phyloP scores from a whole-genome alignment of 1,140 invertebrate species.

The Drosophila ananassae region DNA sequence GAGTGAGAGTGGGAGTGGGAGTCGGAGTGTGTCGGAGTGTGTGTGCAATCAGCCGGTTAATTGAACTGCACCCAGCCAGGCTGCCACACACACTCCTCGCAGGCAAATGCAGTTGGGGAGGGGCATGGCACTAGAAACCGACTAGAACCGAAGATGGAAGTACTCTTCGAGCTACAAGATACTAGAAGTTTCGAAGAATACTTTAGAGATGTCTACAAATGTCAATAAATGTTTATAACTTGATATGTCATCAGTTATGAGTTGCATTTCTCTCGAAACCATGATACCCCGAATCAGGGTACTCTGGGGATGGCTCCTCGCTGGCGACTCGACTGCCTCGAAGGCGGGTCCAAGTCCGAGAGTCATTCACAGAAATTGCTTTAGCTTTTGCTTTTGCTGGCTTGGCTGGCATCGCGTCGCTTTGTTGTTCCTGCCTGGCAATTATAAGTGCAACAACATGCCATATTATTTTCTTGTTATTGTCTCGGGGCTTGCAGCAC shows the following conservation, averaged over 20 bases:
- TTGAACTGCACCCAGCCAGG: slow-evolving; percentile 71
- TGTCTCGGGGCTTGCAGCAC: slow-evolving; percentile 48
- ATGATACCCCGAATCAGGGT: slow-evolving; percentile 7
- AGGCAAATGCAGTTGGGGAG: slow-evolving; percentile 26
- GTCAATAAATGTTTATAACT: too few relatives aligned
- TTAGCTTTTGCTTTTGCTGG: slow-evolving; percentile 4
- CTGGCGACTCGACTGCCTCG: slow-evolving; percentile 35
- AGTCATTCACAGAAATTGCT: slow-evolving; percentile 74
- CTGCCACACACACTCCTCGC: slow-evolving; percentile 21
- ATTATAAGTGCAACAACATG: slow-evolving; percentile 60
- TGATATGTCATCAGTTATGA: too few relatives aligned
- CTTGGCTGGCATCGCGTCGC: slow-evolving; percentile 58
- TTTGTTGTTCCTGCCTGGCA: slow-evolving; percentile 44
- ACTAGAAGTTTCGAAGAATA: too few relatives aligned
- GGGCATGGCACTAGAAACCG: not conserved
- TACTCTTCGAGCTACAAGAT: slow-evolving; percentile 2
- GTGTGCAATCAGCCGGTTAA: slow-evolving; percentile 77
- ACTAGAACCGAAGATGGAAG: not conserved
- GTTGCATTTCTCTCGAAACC: not conserved
- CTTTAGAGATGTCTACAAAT: too few relatives aligned
- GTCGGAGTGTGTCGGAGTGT: slow-evolving; percentile 45
- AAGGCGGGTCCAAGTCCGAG: slow-evolving; percentile 46
- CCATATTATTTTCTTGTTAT: slow-evolving; percentile 75
- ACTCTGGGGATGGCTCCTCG: slow-evolving; percentile 37
- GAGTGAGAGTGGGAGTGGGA: slow-evolving; percentile 3